A percentile compares a stretch with the other conserved stretches of the same genome.
phyloP scores from a whole-genome alignment of 1,140 invertebrate genomes.

The Drosophila gunungcola region DNA sequence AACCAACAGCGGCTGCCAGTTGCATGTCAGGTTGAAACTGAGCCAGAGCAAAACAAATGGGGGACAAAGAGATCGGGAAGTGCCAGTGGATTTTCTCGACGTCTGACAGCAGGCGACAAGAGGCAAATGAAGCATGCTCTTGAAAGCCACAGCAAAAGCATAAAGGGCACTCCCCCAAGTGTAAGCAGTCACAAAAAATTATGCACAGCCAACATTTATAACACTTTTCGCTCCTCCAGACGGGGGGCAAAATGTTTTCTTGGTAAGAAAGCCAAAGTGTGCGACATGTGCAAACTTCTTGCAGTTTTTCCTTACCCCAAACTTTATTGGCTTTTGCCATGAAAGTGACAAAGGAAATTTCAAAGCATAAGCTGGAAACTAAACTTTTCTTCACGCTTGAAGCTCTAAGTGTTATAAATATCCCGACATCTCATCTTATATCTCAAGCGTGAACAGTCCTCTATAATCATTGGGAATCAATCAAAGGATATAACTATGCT shows the following conservation, averaged over 20 bases:
- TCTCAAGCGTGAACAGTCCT: constrained; percentile 2
- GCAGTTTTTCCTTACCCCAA: constrained; percentile 10
- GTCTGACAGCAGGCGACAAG: constrained; percentile 43
- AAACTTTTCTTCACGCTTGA: constrained; percentile 33
- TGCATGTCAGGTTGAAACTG: constrained; percentile 50
- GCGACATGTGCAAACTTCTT: constrained; percentile 50
- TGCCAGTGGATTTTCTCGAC: constrained; percentile 58
- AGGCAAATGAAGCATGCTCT: constrained; percentile 56
- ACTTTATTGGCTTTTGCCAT: constrained; percentile 40
- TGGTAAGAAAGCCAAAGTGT: constrained; percentile 20
- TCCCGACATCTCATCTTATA: constrained; percentile 7
- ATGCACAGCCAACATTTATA: constrained; percentile 54
- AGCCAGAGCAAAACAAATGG: constrained; percentile 7
- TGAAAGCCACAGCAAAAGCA: constrained; percentile 22
- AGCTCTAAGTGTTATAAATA: constrained; percentile 7
- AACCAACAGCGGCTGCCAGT: constrained; percentile 62
- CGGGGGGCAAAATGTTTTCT: constrained; percentile 11
- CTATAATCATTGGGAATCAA: constrained; percentile 40
- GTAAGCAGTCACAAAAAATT: constrained; percentile 29
- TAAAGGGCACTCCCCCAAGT: constrained; percentile 2
- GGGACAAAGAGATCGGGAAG: constrained; percentile 22
- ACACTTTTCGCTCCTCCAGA: constrained; percentile 37
- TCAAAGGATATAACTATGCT: constrained; percentile 40
- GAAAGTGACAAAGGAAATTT: constrained; percentile 30
- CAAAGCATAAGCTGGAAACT: constrained; percentile 41